Percentiles rank a stretch among this genome's conserved stretches.
phyloP scores from a whole-genome alignment of 2,797 vertebrate genomes.

The Hemibagrus guttatus region DNA sequence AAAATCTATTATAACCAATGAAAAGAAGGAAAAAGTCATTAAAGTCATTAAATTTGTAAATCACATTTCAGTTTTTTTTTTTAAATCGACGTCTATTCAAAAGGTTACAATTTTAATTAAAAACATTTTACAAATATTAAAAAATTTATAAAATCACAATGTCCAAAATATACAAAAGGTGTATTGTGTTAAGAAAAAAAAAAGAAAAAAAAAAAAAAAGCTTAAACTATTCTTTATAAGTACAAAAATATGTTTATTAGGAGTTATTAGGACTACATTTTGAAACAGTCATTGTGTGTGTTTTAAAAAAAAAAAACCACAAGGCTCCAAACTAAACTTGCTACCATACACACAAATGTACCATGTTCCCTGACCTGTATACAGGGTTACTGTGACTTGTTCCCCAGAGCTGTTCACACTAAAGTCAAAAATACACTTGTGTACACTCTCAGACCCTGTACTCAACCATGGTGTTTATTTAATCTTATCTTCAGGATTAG shows the following conservation, averaged over 20 bases:
- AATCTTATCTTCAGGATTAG: conserved; percentile 8
- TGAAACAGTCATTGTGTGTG: not conserved
- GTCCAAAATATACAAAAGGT: not conserved
- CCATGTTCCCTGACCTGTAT: not conserved
- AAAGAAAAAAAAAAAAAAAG: not conserved
- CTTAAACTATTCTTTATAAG: not conserved
- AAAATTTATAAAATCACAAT: not conserved
- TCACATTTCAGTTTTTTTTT: not conserved
- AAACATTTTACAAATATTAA: not conserved
- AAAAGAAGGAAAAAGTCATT: not conserved
- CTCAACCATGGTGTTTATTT: not conserved
- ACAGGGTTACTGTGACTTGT: not conserved
- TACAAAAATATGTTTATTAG: not conserved
- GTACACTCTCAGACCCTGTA: not conserved
- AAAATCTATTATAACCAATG: not conserved
- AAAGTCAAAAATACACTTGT: not conserved
- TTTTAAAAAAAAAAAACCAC: too few species aligned
- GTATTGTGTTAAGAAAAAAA: not conserved
- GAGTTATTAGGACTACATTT: not conserved
- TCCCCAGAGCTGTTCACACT: not conserved
- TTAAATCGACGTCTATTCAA: not conserved
- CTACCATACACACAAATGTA: not conserved
- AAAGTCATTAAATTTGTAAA: not conserved
- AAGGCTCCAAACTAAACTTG: not conserved
- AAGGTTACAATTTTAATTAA: not conserved